phyloP scores from a whole-genome alignment of 2,113 vertebrate species.

The Sisor rabdophorus region DNA sequence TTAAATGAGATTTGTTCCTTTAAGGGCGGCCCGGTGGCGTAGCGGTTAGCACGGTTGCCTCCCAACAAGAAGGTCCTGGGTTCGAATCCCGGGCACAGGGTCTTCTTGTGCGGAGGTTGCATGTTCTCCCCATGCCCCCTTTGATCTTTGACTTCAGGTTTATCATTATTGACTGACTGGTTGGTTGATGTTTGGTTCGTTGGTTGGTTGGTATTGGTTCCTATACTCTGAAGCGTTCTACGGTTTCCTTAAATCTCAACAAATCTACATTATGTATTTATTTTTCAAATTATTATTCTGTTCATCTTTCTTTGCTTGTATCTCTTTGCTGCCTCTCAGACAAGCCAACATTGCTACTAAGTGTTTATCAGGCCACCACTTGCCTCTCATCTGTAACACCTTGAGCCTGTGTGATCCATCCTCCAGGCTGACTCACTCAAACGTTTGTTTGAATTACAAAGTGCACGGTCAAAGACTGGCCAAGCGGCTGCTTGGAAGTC shows the following conservation, averaged over 20 bases:
- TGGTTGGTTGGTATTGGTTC: no score
- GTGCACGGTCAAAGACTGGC: constrained; percentile 67
- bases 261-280: background rate
- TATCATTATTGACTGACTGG: no score
- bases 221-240: no score
- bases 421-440: constrained; percentile 33
- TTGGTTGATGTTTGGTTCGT: no score
- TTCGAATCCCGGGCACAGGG: no score
- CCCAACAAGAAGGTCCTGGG: no score
- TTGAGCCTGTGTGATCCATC: constrained; percentile 62
- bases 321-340: no score
- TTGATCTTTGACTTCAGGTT: no score
- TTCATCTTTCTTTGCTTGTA: background rate
- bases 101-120: no score
- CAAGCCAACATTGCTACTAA: background rate
- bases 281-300: background rate
- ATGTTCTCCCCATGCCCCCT: background rate
- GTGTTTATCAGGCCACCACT: constrained; percentile 63
- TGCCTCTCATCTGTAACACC: constrained; percentile 69
- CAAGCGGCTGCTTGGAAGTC: constrained; percentile 62
- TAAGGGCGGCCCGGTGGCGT: no score
- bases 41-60: no score
- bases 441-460: constrained; percentile 76
- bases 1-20: background rate
- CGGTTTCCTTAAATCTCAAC: background rate